These are phyloP conservation scores for Cliona cf. orientalis DNA, from an alignment of 37 sponge, comb jelly and placozoan genomes.

Conservation along the genomic window DNA sequence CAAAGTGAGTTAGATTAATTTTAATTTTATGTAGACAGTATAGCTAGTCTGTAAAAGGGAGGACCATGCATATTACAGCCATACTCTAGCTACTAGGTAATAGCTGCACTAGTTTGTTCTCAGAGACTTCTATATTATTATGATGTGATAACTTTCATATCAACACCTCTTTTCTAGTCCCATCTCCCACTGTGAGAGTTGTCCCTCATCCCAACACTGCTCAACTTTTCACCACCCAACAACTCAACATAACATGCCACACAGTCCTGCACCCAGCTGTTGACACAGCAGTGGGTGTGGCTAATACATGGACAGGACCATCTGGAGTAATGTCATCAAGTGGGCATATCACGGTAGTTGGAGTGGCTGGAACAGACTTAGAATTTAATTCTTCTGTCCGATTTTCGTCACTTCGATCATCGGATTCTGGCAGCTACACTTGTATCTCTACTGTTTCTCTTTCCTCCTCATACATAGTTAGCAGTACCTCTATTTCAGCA, in stretches of 20 bases:
- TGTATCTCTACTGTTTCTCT: background rate
- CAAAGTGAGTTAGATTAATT: constrained; percentile 3
- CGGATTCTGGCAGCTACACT: constrained; percentile 12
- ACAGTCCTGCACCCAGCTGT: constrained; percentile 12
- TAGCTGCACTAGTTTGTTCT: no score
- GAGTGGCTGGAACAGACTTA: background rate
- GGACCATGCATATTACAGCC: no score
- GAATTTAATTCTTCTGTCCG: background rate
- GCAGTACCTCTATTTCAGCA: background rate
- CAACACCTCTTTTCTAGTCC: background rate
- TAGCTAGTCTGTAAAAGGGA: no score
- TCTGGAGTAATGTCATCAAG: background rate
- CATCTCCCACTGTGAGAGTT: background rate
- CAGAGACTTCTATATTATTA: no score
- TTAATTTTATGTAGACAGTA: no score
- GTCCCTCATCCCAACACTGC: background rate
- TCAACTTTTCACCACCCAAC: constrained; percentile 6
- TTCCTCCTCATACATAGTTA: constrained; percentile 1
- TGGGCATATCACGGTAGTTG: background rate
- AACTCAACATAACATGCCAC: constrained; percentile 10
- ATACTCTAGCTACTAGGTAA: no score
- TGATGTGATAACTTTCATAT: background rate
- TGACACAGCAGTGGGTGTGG: constrained; percentile 13
- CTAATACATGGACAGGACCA: constrained; percentile 5
- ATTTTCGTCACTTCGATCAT: background rate